These are phyloP conservation scores for Eupelmus urozonus DNA, from an alignment of 2,888 invertebrate genomes.

Conservation along the genomic window DNA sequence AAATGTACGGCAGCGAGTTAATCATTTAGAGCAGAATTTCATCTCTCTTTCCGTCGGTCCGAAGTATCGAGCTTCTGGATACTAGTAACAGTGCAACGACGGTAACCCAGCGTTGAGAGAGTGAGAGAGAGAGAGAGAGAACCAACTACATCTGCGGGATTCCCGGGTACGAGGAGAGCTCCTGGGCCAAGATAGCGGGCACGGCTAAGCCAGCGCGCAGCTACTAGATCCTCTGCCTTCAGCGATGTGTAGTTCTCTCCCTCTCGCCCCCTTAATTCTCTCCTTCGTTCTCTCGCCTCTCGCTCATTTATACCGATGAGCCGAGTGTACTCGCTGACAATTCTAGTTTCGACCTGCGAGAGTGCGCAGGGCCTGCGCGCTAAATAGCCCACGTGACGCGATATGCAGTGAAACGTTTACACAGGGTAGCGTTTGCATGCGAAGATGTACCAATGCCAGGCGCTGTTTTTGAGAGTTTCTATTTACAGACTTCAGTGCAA, in stretches of 20 bases:
- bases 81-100: background rate
- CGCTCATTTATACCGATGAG: conserved; percentile 35
- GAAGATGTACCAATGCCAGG: no score
- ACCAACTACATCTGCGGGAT: conserved; percentile 62
- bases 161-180: conserved; percentile 25
- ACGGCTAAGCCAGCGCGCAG: background rate
- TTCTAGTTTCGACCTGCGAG: background rate
- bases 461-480: no score
- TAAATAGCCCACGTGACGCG: no score
- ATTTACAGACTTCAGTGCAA: no score
- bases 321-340: background rate
- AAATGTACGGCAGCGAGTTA: no score
- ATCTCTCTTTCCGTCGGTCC: no score
- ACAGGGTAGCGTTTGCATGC: no score
- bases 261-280: background rate
- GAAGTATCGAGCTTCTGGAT: conserved; percentile 4
- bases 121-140: no score
- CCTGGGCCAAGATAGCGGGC: background rate
- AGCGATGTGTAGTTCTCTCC: background rate
- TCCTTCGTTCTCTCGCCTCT: background rate
- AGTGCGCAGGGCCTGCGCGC: no score
- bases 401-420: no score
- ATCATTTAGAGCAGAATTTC: no score
- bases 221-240: conserved; percentile 1
- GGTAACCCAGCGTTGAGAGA: background rate